Conservation (phyloP, 2,113 vertebrate genomes). For the Mustela nigripes region DNA sequence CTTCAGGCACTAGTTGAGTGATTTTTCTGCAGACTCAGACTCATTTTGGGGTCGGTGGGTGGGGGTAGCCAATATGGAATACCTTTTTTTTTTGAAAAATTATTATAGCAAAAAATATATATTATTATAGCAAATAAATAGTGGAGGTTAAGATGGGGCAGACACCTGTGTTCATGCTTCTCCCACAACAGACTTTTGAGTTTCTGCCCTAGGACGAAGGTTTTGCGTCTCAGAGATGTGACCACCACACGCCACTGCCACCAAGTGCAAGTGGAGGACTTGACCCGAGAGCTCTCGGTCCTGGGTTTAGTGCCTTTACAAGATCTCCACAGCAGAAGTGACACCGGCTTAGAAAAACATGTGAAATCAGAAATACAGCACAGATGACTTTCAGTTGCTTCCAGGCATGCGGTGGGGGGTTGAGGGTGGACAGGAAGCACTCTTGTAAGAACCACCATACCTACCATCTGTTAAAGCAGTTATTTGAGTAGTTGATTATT, state of each 20-base stretch:
- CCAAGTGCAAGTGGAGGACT: background rate
- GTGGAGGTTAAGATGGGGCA: background rate
- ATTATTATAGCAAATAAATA: background rate
- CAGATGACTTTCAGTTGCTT: background rate
- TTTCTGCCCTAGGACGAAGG: background rate
- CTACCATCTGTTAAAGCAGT: too few species aligned
- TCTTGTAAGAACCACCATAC: background rate
- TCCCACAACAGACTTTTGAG: background rate
- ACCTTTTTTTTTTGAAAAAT: background rate
- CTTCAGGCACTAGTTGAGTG: background rate
- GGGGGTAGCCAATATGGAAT: background rate
- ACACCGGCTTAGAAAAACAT: background rate
- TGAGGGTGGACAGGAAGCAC: background rate
- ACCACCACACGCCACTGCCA: fast-evolving
- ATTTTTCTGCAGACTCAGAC: background rate
- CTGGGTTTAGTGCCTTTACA: background rate
- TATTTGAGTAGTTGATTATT: background rate
- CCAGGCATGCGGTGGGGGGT: too few species aligned
- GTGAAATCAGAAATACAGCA: background rate
- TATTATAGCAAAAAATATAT: background rate
- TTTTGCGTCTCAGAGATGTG: background rate
- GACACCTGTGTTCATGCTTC: background rate
- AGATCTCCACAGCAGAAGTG: background rate
- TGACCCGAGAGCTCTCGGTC: background rate
- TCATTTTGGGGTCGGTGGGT: background rate